These are phyloP conservation scores for Hermetia illucens DNA, from an alignment of 1,140 invertebrate genomes.

Conservation along the genomic window DNA sequence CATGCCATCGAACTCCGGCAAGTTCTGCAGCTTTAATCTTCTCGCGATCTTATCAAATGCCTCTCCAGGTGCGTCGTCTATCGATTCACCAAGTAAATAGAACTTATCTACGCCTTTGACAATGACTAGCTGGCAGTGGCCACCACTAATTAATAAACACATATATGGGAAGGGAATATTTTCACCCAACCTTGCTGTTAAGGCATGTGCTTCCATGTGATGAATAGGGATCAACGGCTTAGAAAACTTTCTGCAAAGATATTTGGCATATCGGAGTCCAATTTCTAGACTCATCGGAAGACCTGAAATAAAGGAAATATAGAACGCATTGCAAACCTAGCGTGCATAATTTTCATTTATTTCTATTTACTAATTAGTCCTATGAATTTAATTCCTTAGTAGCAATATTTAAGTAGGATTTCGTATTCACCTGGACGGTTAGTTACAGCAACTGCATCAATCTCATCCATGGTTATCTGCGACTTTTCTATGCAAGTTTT, in stretches of 20 bases:
- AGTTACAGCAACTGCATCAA: slow-evolving; percentile 86
- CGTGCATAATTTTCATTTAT: background rate
- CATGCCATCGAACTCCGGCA: slow-evolving; percentile 49
- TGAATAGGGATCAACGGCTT: slow-evolving; percentile 92
- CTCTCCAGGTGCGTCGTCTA: slow-evolving; percentile 86
- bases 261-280: slow-evolving; percentile 73
- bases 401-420: too few relatives aligned
- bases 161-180: slow-evolving; percentile 77
- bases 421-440: slow-evolving; percentile 62
- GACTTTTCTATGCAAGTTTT: slow-evolving; percentile 50
- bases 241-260: slow-evolving; percentile 48
- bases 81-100: slow-evolving; percentile 56
- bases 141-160: slow-evolving; percentile 79
- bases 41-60: slow-evolving; percentile 81
- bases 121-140: slow-evolving; percentile 74
- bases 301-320: slow-evolving; percentile 30
- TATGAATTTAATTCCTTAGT: slow-evolving; percentile 4
- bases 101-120: slow-evolving; percentile 64
- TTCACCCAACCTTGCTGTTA: slow-evolving; percentile 62
- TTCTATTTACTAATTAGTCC: slow-evolving; percentile 4
- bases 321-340: background rate
- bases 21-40: slow-evolving; percentile 66
- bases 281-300: slow-evolving; percentile 63
- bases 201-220: slow-evolving; percentile 98
- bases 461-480: slow-evolving; percentile 47